Evolutionary conservation across 1,140 invertebrate species (phyloP).

Genomic region (Lasioglossum baleicum): DNA sequence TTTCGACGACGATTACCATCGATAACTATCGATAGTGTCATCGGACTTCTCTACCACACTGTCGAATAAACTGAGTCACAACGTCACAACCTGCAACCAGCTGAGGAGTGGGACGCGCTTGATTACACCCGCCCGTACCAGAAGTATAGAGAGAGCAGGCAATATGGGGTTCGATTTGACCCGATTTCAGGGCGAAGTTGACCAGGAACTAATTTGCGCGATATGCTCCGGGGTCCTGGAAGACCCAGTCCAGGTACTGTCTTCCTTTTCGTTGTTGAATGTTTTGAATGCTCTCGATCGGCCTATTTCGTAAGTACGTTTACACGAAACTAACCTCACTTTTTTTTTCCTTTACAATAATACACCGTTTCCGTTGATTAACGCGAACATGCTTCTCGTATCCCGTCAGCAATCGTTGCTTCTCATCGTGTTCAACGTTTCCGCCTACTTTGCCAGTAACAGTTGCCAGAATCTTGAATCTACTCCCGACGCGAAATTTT

Average conservation of each 20-base stretch:
- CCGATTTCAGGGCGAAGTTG: constrained; percentile 93
- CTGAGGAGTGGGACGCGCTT: too few species aligned
- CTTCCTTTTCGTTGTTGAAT: background rate
- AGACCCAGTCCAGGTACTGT: constrained; percentile 91
- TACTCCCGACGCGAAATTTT: background rate
- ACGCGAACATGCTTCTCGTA: background rate
- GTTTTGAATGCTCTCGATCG: background rate
- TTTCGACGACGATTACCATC: too few species aligned
- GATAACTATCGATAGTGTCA: too few species aligned
- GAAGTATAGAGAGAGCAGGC: constrained; percentile 8
- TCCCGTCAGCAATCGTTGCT: background rate
- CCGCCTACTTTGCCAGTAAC: background rate
- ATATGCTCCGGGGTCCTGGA: constrained; percentile 95
- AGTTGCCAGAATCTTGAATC: background rate
- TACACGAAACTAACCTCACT: constrained; percentile 33
- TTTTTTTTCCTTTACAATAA: background rate
- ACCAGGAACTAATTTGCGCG: constrained; percentile 94
- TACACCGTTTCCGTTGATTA: background rate
- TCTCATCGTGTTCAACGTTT: background rate
- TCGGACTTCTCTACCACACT: too few species aligned
- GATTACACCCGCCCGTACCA: too few species aligned
- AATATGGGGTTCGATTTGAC: constrained; percentile 93
- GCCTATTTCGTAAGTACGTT: background rate
- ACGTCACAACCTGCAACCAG: too few species aligned
- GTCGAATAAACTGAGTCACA: too few species aligned